These are phyloP conservation scores for Tanypteryx hageni DNA, from an alignment of 2,888 invertebrate genomes.

Conservation along the genomic window DNA sequence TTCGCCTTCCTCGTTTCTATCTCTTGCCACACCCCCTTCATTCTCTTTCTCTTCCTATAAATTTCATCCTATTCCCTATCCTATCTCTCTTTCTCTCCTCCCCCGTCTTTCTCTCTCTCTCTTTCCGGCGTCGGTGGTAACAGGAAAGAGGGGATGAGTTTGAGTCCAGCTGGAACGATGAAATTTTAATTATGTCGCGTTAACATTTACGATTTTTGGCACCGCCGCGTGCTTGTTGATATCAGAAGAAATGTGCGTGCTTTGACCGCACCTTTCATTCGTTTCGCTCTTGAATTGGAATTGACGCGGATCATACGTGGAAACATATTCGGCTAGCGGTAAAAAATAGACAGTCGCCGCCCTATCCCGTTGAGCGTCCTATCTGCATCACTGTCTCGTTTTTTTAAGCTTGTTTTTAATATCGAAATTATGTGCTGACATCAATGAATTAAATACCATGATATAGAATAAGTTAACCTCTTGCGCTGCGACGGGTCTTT, in stretches of 20 bases:
- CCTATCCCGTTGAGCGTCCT: background rate
- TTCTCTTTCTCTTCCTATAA: background rate
- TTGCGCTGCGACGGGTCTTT: no score
- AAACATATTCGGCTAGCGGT: background rate
- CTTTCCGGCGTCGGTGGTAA: background rate
- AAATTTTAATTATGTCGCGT: background rate
- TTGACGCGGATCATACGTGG: background rate
- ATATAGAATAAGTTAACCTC: no score
- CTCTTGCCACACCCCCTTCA: background rate
- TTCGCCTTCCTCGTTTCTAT: no score
- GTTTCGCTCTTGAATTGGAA: background rate
- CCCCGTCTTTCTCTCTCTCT: background rate
- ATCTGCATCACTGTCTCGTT: background rate
- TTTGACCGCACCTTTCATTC: conserved; percentile 14
- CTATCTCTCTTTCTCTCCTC: background rate
- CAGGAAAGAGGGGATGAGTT: no score
- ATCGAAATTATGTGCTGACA: background rate
- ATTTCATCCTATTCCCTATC: background rate
- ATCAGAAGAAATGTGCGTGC: background rate
- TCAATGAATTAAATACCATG: no score
- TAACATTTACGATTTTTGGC: background rate
- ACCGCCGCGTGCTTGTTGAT: background rate
- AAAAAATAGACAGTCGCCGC: background rate
- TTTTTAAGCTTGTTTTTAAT: background rate
- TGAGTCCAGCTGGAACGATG: background rate